Evolutionary conservation across 2,888 invertebrate genomes (phyloP).

Genomic region (Orthonevra nobilis): DNA sequence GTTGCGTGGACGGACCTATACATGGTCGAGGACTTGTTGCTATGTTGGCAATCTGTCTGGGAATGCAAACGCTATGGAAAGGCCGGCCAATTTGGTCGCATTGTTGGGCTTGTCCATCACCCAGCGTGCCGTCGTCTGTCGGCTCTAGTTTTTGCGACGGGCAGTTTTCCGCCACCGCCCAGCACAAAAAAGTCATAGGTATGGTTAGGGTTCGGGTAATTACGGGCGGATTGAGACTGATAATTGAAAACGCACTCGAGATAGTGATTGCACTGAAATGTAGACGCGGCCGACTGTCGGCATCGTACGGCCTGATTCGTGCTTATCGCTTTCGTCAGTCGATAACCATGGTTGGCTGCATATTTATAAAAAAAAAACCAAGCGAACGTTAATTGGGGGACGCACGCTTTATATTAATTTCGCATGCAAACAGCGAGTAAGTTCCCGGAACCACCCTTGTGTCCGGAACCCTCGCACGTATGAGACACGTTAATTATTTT

Average conservation of each 20-base stretch:
- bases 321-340: slow-evolving; percentile 43
- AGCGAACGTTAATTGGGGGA: slow-evolving; percentile 50
- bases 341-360: slow-evolving; percentile 41
- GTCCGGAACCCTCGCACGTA: neutral
- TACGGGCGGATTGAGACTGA: slow-evolving; percentile 30
- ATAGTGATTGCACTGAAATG: slow-evolving; percentile 35
- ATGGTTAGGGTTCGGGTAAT: slow-evolving; percentile 10
- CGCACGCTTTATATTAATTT: slow-evolving; percentile 16
- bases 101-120: slow-evolving; percentile 16
- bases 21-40: slow-evolving; percentile 24
- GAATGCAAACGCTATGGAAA: slow-evolving; percentile 44
- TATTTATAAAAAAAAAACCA: too few species aligned
- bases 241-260: slow-evolving; percentile 60
- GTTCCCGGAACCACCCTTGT: neutral
- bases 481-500: slow-evolving; percentile 44
- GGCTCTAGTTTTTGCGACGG: slow-evolving; percentile 15
- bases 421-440: slow-evolving; percentile 29
- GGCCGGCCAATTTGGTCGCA: slow-evolving; percentile 22
- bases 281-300: neutral
- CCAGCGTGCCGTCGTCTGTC: slow-evolving; percentile 2
- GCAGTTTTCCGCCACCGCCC: neutral
- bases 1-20: too few species aligned
- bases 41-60: slow-evolving; percentile 52
- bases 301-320: slow-evolving; percentile 25
- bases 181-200: neutral